Conservation (phyloP, 2,888 invertebrate genomes). For the Glyphotaelius pellucidus region DNA sequence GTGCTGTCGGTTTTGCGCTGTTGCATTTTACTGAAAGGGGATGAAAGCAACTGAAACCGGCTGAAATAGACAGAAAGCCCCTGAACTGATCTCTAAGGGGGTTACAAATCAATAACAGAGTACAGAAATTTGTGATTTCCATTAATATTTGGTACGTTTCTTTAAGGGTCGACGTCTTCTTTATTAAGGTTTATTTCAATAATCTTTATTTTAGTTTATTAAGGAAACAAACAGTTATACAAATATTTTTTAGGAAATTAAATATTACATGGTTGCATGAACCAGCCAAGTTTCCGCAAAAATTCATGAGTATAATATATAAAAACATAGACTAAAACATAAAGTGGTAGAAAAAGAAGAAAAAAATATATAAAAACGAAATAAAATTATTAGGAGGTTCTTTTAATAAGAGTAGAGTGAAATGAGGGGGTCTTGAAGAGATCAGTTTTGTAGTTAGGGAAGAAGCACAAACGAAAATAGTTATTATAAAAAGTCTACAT, state of each 20-base stretch:
- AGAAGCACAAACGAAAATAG: neutral
- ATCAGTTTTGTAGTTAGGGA: neutral
- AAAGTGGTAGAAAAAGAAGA: too few relatives aligned
- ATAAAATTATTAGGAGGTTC: neutral
- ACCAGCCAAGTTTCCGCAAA: too few relatives aligned
- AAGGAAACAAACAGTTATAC: too few relatives aligned
- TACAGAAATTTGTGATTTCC: neutral
- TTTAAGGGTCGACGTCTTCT: neutral
- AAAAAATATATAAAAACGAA: too few relatives aligned
- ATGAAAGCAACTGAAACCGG: neutral
- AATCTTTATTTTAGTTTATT: too few relatives aligned
- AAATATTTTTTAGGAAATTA: too few relatives aligned
- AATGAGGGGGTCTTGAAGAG: neutral
- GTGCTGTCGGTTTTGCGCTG: neutral
- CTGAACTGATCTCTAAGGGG: neutral
- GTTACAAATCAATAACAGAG: neutral
- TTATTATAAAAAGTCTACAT: too few relatives aligned
- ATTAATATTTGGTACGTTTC: neutral
- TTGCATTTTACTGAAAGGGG: neutral
- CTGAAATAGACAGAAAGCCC: neutral
- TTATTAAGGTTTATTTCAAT: neutral
- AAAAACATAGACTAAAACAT: too few relatives aligned
- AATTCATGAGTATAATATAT: too few relatives aligned
- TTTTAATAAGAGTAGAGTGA: neutral
- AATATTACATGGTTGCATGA: too few relatives aligned